Evolutionary conservation across 2,888 invertebrate genomes (phyloP).

Genomic region (Teinopalpus imperialis): DNA sequence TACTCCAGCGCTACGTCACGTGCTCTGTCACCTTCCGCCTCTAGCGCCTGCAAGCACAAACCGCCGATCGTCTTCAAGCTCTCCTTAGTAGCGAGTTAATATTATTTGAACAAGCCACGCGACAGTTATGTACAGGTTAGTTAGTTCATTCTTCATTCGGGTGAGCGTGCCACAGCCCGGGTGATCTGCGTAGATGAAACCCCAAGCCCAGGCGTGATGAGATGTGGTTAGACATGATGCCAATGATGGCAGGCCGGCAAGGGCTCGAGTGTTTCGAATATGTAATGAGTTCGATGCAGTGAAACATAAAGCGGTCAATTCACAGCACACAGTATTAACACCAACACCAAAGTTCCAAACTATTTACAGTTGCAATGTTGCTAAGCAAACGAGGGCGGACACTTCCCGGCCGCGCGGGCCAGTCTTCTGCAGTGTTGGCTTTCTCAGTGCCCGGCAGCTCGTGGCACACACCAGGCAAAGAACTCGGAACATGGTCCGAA

Average conservation of each 20-base stretch:
- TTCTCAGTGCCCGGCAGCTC: constrained; percentile 26
- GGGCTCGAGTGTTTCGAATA: constrained; percentile 42
- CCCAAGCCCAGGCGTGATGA: constrained; percentile 34
- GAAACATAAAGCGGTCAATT: constrained; percentile 45
- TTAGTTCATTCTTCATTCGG: constrained; percentile 30
- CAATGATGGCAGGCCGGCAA: constrained; percentile 37
- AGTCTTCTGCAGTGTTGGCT: too few species aligned
- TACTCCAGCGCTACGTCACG: constrained; percentile 54
- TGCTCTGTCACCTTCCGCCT: constrained; percentile 31
- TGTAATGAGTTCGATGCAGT: constrained; percentile 41
- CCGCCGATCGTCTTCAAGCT: constrained; percentile 35
- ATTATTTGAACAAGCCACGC: constrained; percentile 33
- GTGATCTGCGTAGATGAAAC: constrained; percentile 25
- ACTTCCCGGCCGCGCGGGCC: background rate
- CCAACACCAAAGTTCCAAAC: constrained; percentile 40
- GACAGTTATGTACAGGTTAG: constrained; percentile 43
- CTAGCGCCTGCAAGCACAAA: constrained; percentile 62
- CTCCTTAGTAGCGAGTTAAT: constrained; percentile 26
- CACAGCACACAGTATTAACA: constrained; percentile 46
- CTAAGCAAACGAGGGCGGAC: too few species aligned
- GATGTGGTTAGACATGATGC: constrained; percentile 49
- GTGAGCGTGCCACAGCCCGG: constrained; percentile 7
- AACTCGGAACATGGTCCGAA: constrained; percentile 12
- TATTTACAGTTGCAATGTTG: constrained; percentile 30
- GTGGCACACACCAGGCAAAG: background rate